These are phyloP conservation scores for Calameuta idolon DNA, from an alignment of 2,888 invertebrate genomes.

Conservation along the genomic window DNA sequence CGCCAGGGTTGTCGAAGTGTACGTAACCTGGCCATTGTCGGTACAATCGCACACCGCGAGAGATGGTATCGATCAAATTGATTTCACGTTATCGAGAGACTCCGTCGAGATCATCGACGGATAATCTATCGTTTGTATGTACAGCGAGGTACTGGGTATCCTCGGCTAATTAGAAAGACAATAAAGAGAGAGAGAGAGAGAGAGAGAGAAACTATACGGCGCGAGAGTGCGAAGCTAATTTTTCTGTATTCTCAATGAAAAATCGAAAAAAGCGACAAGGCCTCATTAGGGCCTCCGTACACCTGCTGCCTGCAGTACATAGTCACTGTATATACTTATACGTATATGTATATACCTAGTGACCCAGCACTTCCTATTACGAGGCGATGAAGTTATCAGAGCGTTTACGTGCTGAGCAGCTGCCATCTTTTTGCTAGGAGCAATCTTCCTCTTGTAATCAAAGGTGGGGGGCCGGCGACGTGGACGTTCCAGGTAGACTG, in stretches of 20 bases:
- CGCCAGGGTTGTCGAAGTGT: constrained; percentile 1
- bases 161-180: neutral
- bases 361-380: constrained; percentile 14
- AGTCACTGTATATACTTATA: neutral
- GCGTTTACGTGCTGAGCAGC: constrained; percentile 37
- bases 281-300: neutral
- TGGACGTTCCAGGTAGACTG: neutral
- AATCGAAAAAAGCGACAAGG: neutral
- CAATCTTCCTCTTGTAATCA: constrained; percentile 18
- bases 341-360: neutral
- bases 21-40: neutral
- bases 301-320: neutral
- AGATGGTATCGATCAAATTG: constrained; percentile 28
- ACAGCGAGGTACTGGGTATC: neutral
- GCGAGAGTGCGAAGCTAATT: neutral
- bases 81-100: constrained; percentile 43
- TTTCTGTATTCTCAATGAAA: neutral
- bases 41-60: neutral
- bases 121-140: neutral
- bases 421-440: constrained; percentile 37
- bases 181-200: neutral
- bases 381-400: constrained; percentile 43
- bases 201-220: neutral
- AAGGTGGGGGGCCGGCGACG: neutral
- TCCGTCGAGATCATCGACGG: neutral